phyloP scores from a whole-genome alignment of 2,888 invertebrate species.

The Aleiodes alternator region DNA sequence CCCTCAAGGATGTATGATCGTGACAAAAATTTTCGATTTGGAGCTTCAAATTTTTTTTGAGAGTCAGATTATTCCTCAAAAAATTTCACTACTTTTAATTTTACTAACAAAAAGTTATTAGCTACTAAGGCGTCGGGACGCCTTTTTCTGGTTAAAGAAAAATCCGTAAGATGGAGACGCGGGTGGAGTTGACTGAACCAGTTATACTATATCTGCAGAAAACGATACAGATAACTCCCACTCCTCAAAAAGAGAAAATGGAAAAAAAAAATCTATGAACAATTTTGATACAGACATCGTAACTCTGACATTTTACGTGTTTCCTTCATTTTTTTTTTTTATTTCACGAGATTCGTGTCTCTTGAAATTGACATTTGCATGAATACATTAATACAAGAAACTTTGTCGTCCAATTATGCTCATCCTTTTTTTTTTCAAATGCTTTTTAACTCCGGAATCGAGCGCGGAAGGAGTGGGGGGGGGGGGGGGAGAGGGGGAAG shows the following conservation, averaged over 20 bases:
- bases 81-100: no score
- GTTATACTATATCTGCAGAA: neutral
- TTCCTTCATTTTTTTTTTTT: neutral
- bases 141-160: slow-evolving; percentile 66
- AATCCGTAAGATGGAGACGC: slow-evolving; percentile 73
- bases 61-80: no score
- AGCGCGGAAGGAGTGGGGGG: neutral
- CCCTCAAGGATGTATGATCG: no score
- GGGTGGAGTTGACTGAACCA: slow-evolving; percentile 32
- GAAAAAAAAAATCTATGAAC: neutral
- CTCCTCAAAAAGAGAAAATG: no score
- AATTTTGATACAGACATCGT: slow-evolving; percentile 7
- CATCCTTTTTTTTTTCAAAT: neutral
- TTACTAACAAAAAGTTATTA: no score
- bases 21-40: no score
- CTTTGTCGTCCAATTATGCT: slow-evolving; percentile 15
- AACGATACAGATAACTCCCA: no score
- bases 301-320: slow-evolving; percentile 5
- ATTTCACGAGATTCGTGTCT: slow-evolving; percentile 3
- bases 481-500: neutral
- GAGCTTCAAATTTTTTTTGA: no score
- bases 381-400: slow-evolving; percentile 21
- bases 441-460: neutral
- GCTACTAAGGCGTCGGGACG: slow-evolving; percentile 71
- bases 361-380: slow-evolving; percentile 24